Evolutionary conservation across 1,140 invertebrate genomes (phyloP).

Genomic region (Caenorhabditis remanei): DNA sequence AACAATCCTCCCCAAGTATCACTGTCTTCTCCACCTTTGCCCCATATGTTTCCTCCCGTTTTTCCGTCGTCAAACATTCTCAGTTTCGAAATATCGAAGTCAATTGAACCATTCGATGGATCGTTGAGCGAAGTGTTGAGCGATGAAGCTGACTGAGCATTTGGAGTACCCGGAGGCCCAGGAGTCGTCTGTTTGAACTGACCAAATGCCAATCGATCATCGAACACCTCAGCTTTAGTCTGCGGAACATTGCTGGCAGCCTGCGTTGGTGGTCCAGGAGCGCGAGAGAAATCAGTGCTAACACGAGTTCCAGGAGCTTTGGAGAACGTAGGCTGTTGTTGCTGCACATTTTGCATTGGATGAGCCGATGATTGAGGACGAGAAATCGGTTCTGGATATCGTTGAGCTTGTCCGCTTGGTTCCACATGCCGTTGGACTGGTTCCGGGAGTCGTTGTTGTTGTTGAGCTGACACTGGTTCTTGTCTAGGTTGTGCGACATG

Average conservation of each 20-base stretch:
- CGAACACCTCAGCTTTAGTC: not conserved
- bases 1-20: slow-evolving; percentile 30
- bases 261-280: not conserved
- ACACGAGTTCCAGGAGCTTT: slow-evolving; percentile 2
- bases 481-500: not conserved
- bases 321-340: not conserved
- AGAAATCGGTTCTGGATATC: slow-evolving; percentile 1
- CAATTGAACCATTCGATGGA: not conserved
- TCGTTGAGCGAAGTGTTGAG: not conserved
- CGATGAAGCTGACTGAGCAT: not conserved
- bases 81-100: slow-evolving; percentile 13
- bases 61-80: slow-evolving; percentile 8
- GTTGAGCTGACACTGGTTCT: no score
- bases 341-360: not conserved
- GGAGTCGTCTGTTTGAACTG: not conserved
- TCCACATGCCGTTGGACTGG: not conserved
- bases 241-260: not conserved
- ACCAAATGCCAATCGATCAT: not conserved
- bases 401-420: not conserved
- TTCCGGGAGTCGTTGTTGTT: not conserved
- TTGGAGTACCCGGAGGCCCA: not conserved
- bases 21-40: not conserved
- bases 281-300: not conserved
- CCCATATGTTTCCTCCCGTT: not conserved
- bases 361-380: not conserved